phyloP scores from a whole-genome alignment of 2,797 vertebrate species.

The Crypturellus tataupa region DNA sequence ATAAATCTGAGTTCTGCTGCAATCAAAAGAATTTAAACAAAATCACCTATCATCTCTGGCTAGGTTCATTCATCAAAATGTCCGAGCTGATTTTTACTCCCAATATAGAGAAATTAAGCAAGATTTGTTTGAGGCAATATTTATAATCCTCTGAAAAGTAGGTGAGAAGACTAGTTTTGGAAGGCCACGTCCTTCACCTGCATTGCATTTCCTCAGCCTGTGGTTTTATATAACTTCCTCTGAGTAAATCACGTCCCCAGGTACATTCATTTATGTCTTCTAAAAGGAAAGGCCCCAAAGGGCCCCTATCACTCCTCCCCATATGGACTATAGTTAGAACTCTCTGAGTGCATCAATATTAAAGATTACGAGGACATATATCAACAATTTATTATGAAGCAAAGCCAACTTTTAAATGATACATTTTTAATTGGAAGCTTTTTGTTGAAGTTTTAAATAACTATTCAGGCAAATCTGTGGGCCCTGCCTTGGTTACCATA shows the following conservation, averaged over 20 bases:
- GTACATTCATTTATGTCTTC: neutral
- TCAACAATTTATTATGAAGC: neutral
- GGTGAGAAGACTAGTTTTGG: neutral
- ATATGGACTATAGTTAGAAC: neutral
- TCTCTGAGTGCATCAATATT: neutral
- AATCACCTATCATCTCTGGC: conserved; percentile 28
- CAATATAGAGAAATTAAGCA: neutral
- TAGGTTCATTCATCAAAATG: neutral
- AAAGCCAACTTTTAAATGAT: neutral
- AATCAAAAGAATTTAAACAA: conserved; percentile 60
- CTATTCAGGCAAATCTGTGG: neutral
- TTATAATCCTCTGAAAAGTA: neutral
- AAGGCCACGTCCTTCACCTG: neutral
- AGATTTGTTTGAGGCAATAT: conserved; percentile 11
- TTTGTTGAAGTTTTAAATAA: neutral
- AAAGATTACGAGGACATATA: neutral
- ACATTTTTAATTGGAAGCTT: neutral
- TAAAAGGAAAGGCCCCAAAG: neutral
- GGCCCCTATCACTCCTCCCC: neutral
- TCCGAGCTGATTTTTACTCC: conserved; percentile 12
- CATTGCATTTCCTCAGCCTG: neutral
- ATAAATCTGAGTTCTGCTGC: conserved; percentile 52
- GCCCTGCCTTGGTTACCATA: neutral
- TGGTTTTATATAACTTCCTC: neutral
- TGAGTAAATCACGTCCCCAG: neutral